Base-by-base conservation (phyloP, 2,888 invertebrate genomes). In the Colletes collaris region DNA sequence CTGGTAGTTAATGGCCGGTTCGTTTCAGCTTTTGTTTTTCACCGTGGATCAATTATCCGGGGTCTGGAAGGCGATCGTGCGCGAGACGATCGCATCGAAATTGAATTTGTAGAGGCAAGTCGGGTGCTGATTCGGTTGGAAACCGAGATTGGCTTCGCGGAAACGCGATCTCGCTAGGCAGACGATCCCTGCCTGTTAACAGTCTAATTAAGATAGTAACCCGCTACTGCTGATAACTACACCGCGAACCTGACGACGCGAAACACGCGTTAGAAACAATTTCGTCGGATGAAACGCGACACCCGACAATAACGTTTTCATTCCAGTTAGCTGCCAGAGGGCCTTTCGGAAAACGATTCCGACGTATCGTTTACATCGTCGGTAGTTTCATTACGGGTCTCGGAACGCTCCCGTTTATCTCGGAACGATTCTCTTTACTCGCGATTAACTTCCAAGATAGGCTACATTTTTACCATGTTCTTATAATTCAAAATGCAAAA, bases 201-300 rank as follows among this genome's bases (percentile, higher is more conserved):
- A 65, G 67, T 71, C 71, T 82, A 82, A 82, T 82, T 82, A 82
- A 78, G 78, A 68, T 73, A 65, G 79, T 73, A 73, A 80, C 74
- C 67, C 46, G 60, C 69, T 69, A 66, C 80, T 56, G 52, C 60
- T 27, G 74, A 80, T 80, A 79, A 79, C 65, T 65, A 44, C 64
- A 50, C 56, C 52, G 59, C 46, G 44, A 58, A 49, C 62, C 62
- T 60, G 71, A 53, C 49, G 63, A 63, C 13, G 56, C 16, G 10
- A 35, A 4, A 27, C 37, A 35, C 16, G 27, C 63, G 50, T 52
- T 19, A 40, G 19, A 68, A 72, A 73, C 66, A 49, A 63, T 73
- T 79, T 59, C 79, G 63, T 40, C 56, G 69, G 60, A 56, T 79
- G 79, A 79, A 79, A 73, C 52, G 56, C 46, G 44, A 79, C 50